A percentile compares a stretch with the other conserved stretches of the same genome.
Conservation (phyloP, 1,140 invertebrate genomes). For the Rhagoletis pomonella region DNA sequence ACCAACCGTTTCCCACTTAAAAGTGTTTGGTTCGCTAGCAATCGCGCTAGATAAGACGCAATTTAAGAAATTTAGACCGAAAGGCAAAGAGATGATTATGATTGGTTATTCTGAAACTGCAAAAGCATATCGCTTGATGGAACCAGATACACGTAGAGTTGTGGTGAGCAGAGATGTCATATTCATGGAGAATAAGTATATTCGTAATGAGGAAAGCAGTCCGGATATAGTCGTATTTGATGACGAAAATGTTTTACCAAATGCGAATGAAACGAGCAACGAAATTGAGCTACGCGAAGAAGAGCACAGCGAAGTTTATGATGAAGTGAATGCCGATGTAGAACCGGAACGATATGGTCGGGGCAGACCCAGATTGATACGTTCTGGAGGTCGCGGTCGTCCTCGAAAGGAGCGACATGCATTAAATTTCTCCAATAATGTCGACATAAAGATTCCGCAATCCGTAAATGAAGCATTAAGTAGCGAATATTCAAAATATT, state of each 20-base stretch:
- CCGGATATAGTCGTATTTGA: too few relatives aligned
- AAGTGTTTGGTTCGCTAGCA: constrained; percentile 60
- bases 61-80: constrained; percentile 19
- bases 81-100: background rate
- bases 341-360: too few relatives aligned
- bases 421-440: background rate
- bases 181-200: background rate
- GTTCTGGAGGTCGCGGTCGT: background rate
- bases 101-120: background rate
- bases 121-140: background rate
- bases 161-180: background rate
- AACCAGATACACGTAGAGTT: background rate
- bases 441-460: background rate
- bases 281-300: too few relatives aligned
- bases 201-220: too few relatives aligned
- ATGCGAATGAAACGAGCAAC: too few relatives aligned
- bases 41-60: constrained; percentile 57
- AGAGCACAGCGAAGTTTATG: too few relatives aligned
- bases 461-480: background rate
- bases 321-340: too few relatives aligned
- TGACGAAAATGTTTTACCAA: too few relatives aligned
- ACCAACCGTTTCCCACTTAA: constrained; percentile 61
- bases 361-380: too few relatives aligned
- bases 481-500: background rate
- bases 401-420: background rate